Evolutionary conservation across 92 coral and sea anemone species (phyloP).

Genomic region (Chrysogorgia sp.): DNA sequence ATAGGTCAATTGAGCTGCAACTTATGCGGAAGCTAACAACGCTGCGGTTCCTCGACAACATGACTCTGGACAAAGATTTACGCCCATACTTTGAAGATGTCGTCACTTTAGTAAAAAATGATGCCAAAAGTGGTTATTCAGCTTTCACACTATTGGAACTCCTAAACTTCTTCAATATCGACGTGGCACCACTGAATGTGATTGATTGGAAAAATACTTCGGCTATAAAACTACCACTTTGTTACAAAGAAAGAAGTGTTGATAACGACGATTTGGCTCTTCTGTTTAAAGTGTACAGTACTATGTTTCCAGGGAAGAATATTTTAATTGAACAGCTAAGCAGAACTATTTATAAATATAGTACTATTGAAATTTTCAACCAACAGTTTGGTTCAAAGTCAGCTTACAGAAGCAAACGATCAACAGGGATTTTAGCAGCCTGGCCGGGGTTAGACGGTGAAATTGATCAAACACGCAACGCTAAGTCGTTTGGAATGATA

Average conservation of each 20-base stretch:
- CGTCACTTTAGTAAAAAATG: background rate
- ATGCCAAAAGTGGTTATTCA: background rate
- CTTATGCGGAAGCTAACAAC: constrained; percentile 25
- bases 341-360: constrained; percentile 1
- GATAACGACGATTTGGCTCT: constrained; percentile 27
- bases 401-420: constrained; percentile 30
- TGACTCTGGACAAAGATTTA: constrained; percentile 12
- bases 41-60: background rate
- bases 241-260: constrained; percentile 26
- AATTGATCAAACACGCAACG: background rate
- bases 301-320: constrained; percentile 21
- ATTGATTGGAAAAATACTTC: constrained; percentile 5
- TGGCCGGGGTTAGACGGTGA: constrained; percentile 29
- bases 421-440: constrained; percentile 10
- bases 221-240: constrained; percentile 1
- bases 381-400: constrained; percentile 30
- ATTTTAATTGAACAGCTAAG: background rate
- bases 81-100: constrained; percentile 5
- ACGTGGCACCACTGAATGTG: background rate
- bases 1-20: constrained; percentile 36
- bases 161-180: constrained; percentile 3
- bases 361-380: constrained; percentile 16
- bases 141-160: background rate
- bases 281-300: constrained; percentile 21
- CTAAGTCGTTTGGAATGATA: constrained; percentile 7